Evolutionary conservation across 1,140 invertebrate species (phyloP).

Genomic region (Neodiprion pinetum): DNA sequence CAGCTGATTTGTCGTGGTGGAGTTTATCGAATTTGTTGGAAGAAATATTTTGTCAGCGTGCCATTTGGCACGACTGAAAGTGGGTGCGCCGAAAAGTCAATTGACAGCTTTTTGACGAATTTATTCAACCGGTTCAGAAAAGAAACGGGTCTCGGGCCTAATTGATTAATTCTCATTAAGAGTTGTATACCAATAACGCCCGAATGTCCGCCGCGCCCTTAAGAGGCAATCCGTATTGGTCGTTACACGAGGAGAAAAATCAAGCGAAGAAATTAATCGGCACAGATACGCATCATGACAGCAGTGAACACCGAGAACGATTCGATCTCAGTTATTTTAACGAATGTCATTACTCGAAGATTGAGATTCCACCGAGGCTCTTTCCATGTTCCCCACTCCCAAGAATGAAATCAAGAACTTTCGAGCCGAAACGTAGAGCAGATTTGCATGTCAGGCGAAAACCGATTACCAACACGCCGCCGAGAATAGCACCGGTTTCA

Average conservation of each 20-base stretch:
- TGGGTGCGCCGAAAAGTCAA: neutral
- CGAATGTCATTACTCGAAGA: neutral
- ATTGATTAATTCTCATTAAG: neutral
- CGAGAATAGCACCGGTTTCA: too few species aligned
- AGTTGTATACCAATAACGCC: neutral
- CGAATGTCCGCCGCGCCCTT: neutral
- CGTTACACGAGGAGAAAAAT: neutral
- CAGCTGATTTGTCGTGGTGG: too few species aligned
- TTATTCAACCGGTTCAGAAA: neutral
- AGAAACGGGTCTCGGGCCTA: neutral
- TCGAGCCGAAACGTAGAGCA: too few species aligned
- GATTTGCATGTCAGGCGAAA: too few species aligned
- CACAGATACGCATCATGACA: neutral
- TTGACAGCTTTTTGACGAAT: slow-evolving; percentile 3
- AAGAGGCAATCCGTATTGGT: neutral
- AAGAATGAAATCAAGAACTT: too few species aligned
- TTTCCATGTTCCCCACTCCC: too few species aligned
- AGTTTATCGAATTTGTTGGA: too few species aligned
- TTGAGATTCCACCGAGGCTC: neutral
- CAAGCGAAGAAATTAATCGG: neutral
- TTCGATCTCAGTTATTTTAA: neutral
- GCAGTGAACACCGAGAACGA: neutral
- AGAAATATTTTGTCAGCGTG: too few species aligned
- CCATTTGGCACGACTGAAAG: neutral
- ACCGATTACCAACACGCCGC: too few species aligned